Base-by-base conservation (phyloP, 2,888 invertebrate genomes). In the Nomada goodeniana region DNA sequence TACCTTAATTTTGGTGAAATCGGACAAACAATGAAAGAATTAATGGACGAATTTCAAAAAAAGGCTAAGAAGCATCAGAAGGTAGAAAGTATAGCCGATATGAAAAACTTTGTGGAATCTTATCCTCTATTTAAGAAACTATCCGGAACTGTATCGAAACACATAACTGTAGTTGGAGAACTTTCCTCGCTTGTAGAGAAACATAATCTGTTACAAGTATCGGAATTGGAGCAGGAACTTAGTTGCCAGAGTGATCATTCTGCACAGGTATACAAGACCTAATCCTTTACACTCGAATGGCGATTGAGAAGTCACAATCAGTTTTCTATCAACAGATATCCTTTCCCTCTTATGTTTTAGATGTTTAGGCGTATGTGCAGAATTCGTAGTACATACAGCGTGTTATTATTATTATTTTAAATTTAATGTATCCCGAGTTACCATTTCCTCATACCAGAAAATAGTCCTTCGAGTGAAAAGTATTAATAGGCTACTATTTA, bases 1-100 rank as follows among this genome's bases (percentile, higher is more conserved):
- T 98, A 98, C 93, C 95, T 97, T 18, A 99, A 99, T 94, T 99
- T 99, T 94, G 99, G 99, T 57, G 99, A 99, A 95, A 99, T 99
- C 91, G 99, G 99, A 0, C 97, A 98, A 91, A 99, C 98, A 61
- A 99, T 99, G 88, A 99, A 99, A 94, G 96, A 97, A 29, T 94
- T 99, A 74, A 99, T 99, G 98, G 99, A 99, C 80, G 98, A 99
- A 91, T 99, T 99, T 94, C 99, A 99, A 94, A 96, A 96, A 90
- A 98, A 98, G 94, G 98, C 98, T 2, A 98, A 99, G 93, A 98
- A 97, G 90, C 98, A 99, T 90, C 97, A 98, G 93, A 98, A 99
- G 95, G 97, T 99, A 2, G 99, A 99, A 95, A 98, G 98, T 90
- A 99, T 99, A 90, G 96, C 97, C 0, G 99, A 99, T 93, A 99